Percentiles rank a stretch among this genome's conserved stretches.
These are phyloP conservation scores for Psilanteris sp. DNA, from an alignment of 1,140 invertebrate genomes.

Conservation along the genomic window DNA sequence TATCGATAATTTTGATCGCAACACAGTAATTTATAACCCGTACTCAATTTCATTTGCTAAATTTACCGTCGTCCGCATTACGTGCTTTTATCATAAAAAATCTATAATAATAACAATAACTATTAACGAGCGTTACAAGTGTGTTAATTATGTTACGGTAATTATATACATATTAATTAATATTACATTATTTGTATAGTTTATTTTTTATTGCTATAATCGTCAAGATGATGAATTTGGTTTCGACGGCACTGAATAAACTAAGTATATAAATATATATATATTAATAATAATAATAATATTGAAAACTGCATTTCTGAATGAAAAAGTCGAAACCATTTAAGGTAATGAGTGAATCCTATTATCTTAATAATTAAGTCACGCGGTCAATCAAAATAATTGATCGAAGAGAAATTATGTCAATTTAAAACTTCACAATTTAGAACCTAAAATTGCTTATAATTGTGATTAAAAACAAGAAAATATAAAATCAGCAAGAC, in stretches of 20 bases:
- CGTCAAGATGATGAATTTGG: no score
- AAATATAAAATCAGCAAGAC: neutral
- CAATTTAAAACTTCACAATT: conserved; percentile 10
- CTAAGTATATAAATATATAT: no score
- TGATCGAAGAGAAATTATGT: conserved; percentile 26
- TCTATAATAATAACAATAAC: no score
- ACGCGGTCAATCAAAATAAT: conserved; percentile 16
- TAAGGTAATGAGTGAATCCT: conserved; percentile 7
- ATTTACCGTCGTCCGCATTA: no score
- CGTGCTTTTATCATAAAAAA: no score
- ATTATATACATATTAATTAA: no score
- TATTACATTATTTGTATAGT: no score
- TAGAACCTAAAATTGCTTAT: conserved; percentile 6
- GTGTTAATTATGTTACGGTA: no score
- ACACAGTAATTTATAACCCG: conserved; percentile 31
- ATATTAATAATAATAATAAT: no score
- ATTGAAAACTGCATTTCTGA: no score
- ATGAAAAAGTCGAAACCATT: neutral
- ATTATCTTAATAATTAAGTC: conserved; percentile 18
- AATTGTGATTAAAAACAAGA: conserved; percentile 1
- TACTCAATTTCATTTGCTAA: conserved; percentile 37
- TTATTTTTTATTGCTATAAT: no score
- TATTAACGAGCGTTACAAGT: conserved; percentile 9
- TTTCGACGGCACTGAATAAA: no score
- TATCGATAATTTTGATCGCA: conserved; percentile 26